Evolutionary conservation across 2,888 invertebrate species (phyloP).

Genomic region (Ormyrus rosae): DNA sequence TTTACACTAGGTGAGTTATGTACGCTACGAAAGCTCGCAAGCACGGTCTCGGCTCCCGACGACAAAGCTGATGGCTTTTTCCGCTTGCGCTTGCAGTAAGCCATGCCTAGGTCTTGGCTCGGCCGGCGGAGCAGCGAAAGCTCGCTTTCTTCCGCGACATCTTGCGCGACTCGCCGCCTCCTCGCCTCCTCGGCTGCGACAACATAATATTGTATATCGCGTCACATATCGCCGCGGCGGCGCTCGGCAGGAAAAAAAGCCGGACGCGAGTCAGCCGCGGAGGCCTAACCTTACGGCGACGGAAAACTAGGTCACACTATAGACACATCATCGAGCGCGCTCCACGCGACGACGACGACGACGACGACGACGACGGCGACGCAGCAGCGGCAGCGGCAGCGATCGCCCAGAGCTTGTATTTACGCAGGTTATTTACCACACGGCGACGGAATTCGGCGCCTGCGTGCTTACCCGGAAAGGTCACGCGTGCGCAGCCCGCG

Average conservation of each 20-base stretch:
- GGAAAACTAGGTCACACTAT: conserved; percentile 18
- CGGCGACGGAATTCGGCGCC: no score
- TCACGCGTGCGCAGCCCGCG: no score
- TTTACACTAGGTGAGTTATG: not conserved
- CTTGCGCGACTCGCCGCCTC: not conserved
- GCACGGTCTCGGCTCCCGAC: no score
- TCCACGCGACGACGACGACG: no score
- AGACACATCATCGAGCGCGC: not conserved
- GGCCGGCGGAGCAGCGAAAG: not conserved
- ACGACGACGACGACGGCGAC: no score
- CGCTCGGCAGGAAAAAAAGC: not conserved
- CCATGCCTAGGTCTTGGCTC: conserved; percentile 62
- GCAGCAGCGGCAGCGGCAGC: no score
- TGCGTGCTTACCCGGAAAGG: no score
- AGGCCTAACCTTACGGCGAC: conserved; percentile 19
- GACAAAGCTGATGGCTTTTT: conserved; percentile 63
- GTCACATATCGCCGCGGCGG: no score
- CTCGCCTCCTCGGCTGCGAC: conserved; percentile 2
- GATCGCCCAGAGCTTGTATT: no score
- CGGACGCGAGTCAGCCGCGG: not conserved
- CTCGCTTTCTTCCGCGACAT: conserved; percentile 14
- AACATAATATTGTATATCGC: not conserved
- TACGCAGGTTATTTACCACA: no score
- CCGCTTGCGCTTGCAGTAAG: conserved; percentile 70
- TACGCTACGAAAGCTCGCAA: no score